Percentiles rank a stretch among this genome's conserved stretches.
Evolutionary conservation across 1,140 invertebrate genomes (phyloP).

Genomic region (Heliconius melpomene): DNA sequence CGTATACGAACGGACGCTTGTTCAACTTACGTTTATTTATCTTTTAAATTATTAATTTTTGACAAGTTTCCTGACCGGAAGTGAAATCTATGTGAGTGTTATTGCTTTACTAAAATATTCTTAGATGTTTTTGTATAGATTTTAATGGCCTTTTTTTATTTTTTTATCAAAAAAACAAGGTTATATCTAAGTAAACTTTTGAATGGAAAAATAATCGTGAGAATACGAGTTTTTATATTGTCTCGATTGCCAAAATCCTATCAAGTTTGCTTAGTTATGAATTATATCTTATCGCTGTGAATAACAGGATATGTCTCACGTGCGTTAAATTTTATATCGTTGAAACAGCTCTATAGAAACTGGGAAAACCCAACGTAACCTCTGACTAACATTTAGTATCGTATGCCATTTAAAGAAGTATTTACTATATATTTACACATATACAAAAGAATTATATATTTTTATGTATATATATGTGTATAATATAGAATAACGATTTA

Average conservation of each 20-base stretch:
- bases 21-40: not conserved
- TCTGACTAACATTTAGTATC: conserved; percentile 26
- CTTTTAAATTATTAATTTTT: not conserved
- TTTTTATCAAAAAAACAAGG: not conserved
- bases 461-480: too few species aligned
- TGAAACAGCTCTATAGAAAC: conserved; percentile 20
- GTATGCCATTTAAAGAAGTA: not conserved
- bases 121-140: not conserved
- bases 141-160: not conserved
- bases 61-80: not conserved
- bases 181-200: not conserved
- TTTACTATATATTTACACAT: not conserved
- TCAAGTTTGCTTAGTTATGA: not conserved
- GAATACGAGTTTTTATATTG: not conserved
- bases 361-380: conserved; percentile 34
- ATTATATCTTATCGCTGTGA: not conserved
- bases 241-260: not conserved
- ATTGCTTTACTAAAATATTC: not conserved
- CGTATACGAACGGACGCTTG: not conserved
- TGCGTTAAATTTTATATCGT: not conserved
- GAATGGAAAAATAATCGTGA: not conserved
- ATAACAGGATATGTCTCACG: not conserved
- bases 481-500: not conserved
- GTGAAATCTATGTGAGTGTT: not conserved
- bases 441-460: too few species aligned